Evolutionary conservation across 2,113 vertebrate species (phyloP), one percentile per base, ranked within the genome.

Genomic region (Esox niger): DNA sequence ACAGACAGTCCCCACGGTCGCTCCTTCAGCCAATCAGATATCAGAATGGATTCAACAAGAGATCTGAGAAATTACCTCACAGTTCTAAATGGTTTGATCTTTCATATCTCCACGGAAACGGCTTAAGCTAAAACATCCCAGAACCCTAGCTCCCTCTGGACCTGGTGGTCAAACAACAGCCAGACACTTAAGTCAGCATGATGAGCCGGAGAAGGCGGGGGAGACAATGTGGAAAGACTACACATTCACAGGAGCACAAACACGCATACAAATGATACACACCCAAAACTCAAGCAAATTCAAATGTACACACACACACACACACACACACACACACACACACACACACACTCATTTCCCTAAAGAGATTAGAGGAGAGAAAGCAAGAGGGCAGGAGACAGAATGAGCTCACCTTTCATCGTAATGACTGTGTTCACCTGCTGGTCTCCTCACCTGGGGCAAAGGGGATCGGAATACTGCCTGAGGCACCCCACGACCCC

Each of bases 371-470:
- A 80, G 72, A 25, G 52, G 46, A 73, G 25, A 52, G 54, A 62
- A 38, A 73, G 68, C 57, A 31, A 33, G 56, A 82, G 77, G 73
- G 80, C 59, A 72, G 52, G 75, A 75, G 76, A 82, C 58, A 77
- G 72, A 78, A 9, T 71, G 79, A 82, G 88, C 88, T 91, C 89
- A 88, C 79, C 85, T 92, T 91, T 89, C 87, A 78, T 87, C 77
- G 86, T 87, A 87, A 91, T 90, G 83, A 85, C 84, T 82, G 57
- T 17, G 64, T 80, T 91, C 90, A 91, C 88, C 88, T 91, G 89
- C 90, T 88, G 79, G 86, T 90, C 82, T 79, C 87, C 78, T 90
- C 88, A 90, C 88, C 91, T 90, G 85, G 79, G 88, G 86, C 88
- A 83, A 56, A 66, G 77, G 76, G 80, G n/a, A 90, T 85, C 84